phyloP scores from a whole-genome alignment of 2,888 invertebrate genomes.

The Dugesia japonica region DNA sequence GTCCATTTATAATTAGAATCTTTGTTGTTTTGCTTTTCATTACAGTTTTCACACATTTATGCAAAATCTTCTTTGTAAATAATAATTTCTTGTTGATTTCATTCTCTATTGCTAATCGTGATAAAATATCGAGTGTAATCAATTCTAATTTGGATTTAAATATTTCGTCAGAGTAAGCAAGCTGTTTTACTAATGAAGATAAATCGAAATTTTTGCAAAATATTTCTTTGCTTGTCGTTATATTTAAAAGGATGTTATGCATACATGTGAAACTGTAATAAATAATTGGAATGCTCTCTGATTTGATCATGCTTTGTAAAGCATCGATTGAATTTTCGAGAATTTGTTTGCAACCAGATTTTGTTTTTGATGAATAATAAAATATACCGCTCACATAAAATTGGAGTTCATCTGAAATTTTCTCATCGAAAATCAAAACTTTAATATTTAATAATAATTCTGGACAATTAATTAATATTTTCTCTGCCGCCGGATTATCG shows the following conservation, averaged over 20 bases:
- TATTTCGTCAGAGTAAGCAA: neutral
- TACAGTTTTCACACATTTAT: neutral
- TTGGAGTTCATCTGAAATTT: neutral
- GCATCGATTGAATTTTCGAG: neutral
- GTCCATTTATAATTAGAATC: neutral
- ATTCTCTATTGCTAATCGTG: neutral
- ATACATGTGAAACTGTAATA: neutral
- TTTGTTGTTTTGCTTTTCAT: neutral
- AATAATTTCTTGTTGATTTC: neutral
- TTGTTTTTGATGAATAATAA: neutral
- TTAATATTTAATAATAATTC: neutral
- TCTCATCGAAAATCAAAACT: neutral
- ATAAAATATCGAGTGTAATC: neutral
- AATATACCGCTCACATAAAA: neutral
- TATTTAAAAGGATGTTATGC: neutral
- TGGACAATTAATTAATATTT: neutral
- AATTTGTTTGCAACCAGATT: neutral
- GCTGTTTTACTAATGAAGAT: neutral
- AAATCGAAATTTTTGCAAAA: neutral
- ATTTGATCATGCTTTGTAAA: neutral
- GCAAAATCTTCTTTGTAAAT: neutral
- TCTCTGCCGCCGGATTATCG: neutral
- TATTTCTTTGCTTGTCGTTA: neutral
- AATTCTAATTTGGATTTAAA: neutral
- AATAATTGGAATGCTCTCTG: neutral